Evolutionary conservation across 1,140 invertebrate genomes (phyloP).

Genomic region (Drosophila setifemur): DNA sequence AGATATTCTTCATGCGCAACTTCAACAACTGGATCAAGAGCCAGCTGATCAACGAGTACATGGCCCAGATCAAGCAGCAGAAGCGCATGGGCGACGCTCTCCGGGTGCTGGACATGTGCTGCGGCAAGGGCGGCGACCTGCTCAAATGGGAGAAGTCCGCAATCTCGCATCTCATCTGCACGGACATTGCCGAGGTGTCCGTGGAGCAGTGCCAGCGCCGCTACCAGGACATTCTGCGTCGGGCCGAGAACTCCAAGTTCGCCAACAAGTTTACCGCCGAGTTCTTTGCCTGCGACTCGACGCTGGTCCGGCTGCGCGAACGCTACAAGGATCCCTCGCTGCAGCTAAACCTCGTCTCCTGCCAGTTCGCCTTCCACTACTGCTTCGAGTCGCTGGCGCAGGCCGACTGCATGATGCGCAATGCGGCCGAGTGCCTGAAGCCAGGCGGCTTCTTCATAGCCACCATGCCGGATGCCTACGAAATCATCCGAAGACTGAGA

Average conservation of each 20-base stretch:
- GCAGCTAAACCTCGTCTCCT: slow-evolving; percentile 95
- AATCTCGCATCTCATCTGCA: slow-evolving; percentile 94
- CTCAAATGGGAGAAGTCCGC: slow-evolving; percentile 95
- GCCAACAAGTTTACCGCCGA: slow-evolving; percentile 90
- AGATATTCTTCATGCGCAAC: slow-evolving; percentile 96
- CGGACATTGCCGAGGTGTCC: slow-evolving; percentile 96
- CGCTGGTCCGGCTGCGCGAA: slow-evolving; percentile 90
- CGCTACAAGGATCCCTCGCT: slow-evolving; percentile 89
- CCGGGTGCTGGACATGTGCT: slow-evolving; percentile 89
- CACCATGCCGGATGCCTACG: slow-evolving; percentile 96
- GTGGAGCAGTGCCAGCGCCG: slow-evolving; percentile 92
- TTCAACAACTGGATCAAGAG: slow-evolving; percentile 99
- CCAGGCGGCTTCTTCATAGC: slow-evolving; percentile 98
- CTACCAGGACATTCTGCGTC: slow-evolving; percentile 85
- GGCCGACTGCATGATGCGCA: slow-evolving; percentile 95
- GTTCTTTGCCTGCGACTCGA: slow-evolving; percentile 96
- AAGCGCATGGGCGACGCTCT: slow-evolving; percentile 85
- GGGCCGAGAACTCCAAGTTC: slow-evolving; percentile 69
- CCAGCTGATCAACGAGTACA: slow-evolving; percentile 92
- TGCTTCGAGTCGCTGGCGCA: slow-evolving; percentile 96
- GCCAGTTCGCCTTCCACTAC: slow-evolving; percentile 99
- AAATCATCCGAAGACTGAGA: slow-evolving; percentile 88
- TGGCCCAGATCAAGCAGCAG: slow-evolving; percentile 85
- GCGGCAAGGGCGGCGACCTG: slow-evolving; percentile 98
- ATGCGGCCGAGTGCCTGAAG: slow-evolving; percentile 94